Percentiles rank a stretch among this genome's conserved stretches.
Evolutionary conservation across 2,113 vertebrate species (phyloP).

Genomic region (Lanius collurio): DNA sequence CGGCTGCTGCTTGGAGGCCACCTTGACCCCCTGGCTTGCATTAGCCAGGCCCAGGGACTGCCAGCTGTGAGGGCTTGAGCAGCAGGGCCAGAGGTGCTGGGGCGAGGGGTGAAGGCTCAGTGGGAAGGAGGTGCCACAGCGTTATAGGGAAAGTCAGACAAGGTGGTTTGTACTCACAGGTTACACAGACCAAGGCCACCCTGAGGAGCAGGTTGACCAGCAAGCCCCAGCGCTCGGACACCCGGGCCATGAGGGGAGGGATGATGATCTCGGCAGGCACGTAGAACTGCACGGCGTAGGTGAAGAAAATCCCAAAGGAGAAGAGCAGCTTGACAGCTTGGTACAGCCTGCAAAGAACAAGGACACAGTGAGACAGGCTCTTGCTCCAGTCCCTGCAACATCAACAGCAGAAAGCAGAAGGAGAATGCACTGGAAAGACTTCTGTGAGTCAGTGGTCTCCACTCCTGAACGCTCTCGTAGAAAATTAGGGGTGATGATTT

Average conservation of each 20-base stretch:
- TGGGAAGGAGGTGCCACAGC: neutral
- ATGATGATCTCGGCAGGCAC: constrained; percentile 92
- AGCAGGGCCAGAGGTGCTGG: neutral
- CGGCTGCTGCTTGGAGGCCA: neutral
- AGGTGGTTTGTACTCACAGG: constrained; percentile 82
- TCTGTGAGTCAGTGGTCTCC: neutral
- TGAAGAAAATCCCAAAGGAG: constrained; percentile 92
- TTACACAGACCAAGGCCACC: constrained; percentile 80
- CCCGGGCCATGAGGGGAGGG: constrained; percentile 73
- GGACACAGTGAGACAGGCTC: neutral
- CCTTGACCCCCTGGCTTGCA: neutral
- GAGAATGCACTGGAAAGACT: neutral
- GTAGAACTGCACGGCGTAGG: constrained; percentile 94
- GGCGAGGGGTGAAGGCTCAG: accelerated
- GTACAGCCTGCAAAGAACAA: constrained; percentile 81
- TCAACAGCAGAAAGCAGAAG: neutral
- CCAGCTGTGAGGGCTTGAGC: neutral
- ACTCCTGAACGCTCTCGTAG: neutral
- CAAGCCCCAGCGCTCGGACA: constrained; percentile 72
- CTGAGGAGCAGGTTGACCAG: constrained; percentile 82
- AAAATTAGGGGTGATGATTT: neutral
- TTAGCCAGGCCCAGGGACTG: neutral
- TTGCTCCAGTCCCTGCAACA: neutral
- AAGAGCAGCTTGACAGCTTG: constrained; percentile 94
- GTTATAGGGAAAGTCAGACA: neutral